Base-by-base conservation (phyloP, 2,797 vertebrate species). In the Onychomys torridus region DNA sequence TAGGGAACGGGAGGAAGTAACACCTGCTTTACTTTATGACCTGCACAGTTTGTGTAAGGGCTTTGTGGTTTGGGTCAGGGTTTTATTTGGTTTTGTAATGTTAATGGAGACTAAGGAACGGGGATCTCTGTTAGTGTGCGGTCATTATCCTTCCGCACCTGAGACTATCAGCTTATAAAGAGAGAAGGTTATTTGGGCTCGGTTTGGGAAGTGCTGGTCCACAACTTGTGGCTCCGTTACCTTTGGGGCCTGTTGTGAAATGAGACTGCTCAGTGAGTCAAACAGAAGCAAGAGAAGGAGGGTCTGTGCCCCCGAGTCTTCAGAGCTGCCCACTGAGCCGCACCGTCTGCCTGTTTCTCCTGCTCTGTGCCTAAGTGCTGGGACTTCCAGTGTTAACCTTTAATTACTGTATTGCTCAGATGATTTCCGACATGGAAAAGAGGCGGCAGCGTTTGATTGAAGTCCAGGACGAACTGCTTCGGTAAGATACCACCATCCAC, bases 371-470 rank as follows among this genome's bases (percentile, higher is more conserved):
- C 49, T 87, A 77, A 5, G 25, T 83, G 52, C 32, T 61, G 59
- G 85, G 6, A 25, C 1, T 43, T 46, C 83, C 79, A 25, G 69
- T 78, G 49, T n/a, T 23, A 84, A 73, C 25, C 19, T 93, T 93
- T 17, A 17, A 77, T 91, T 43, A 37, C 89, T 96, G 29, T 85
- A 12, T 97, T 75, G 29, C 65, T 79, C 97, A 98, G 98, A 96
- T 98, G 86, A 96, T 96, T 95, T 73, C 96, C 96, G 86, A 97
- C 83, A 98, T 98, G 16, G 98, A 98, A 84, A 98, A 97, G 97
- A 99, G 98, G 97, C 98, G 97, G 84, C 97, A 95, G 89, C 98
- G 8, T 89, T 97, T 99, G 91, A 49, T 99, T 82, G 98, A 99
- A 91, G 96, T 98, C 96, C 98, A 98, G 97, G 98, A 98, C 83